phyloP scores from a whole-genome alignment of 2,888 invertebrate species.

The Andrena minutula region DNA sequence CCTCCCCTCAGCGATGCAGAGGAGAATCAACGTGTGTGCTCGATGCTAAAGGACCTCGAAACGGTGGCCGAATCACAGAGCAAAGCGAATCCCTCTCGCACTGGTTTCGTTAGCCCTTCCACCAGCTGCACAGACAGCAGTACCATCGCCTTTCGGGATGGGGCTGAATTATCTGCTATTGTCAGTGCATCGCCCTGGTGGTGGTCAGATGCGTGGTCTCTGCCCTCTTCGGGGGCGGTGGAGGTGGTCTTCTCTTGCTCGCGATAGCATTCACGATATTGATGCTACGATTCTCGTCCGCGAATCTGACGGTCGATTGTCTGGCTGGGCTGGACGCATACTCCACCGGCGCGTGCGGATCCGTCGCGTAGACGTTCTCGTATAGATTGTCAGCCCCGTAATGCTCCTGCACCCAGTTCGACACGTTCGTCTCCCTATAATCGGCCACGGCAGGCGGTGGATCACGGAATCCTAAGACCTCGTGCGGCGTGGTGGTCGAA shows the following conservation, averaged over 20 bases:
- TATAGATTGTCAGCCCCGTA: conserved; percentile 91
- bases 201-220: conserved; percentile 93
- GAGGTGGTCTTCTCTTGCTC: conserved; percentile 92
- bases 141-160: conserved; percentile 80
- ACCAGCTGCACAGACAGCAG: conserved; percentile 82
- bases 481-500: conserved; percentile 95
- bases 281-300: conserved; percentile 82
- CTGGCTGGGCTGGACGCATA: conserved; percentile 83
- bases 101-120: conserved; percentile 76
- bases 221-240: conserved; percentile 95
- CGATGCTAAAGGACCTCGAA: conserved; percentile 48
- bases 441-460: conserved; percentile 90
- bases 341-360: conserved; percentile 85
- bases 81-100: conserved; percentile 40
- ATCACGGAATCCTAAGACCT: conserved; percentile 95
- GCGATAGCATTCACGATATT: conserved; percentile 82
- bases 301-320: conserved; percentile 77
- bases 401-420: conserved; percentile 96
- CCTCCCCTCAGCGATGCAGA: conserved; percentile 11
- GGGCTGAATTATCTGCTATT: conserved; percentile 82
- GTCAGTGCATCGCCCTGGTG: conserved; percentile 85
- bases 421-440: conserved; percentile 93
- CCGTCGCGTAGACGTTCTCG: conserved; percentile 90
- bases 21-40: conserved; percentile 40
- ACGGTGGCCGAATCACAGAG: conserved; percentile 51